Base-by-base conservation (phyloP, 2,797 vertebrate species). In the Arremon aurantiirostris region DNA sequence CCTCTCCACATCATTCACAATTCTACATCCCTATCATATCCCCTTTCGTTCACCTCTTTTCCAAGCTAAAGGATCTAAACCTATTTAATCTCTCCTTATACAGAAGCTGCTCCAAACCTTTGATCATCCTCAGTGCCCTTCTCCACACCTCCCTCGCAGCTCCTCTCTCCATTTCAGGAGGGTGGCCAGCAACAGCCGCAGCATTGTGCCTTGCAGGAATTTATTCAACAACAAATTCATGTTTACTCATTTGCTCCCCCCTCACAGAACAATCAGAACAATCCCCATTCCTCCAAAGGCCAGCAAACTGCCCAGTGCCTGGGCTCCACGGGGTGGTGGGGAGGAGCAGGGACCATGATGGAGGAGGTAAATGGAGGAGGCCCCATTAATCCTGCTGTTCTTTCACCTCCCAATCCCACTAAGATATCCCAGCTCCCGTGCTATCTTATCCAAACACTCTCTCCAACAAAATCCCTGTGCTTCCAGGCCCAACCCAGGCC, bases 41-140 rank as follows among this genome's bases (percentile, higher is more conserved):
- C 78, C 89, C 2, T 72, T 91, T 92, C 53, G 1, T 87, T 93
- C 42, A 63, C 28, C 84, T 94, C 75, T 93, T 92, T 92, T 79
- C 56, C 71, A 87, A 87, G 75, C 60, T 82, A 94, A 92, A 96
- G 60, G 91, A 89, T 68, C 84, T 89, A 80, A 92, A 95, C 87
- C 94, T 93, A 85, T 93, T 96, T 95, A 96, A 96, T 93, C 95
- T 95, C 93, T 80, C 72, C 78, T 82, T 64, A 90, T 71, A 94
- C 49, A 91, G 87, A 89, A 87, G 82, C 75, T 80, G 68, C 81
- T 95, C 82, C 82, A 95, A 89, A 85, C 86, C 96, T 93, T 94
- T 95, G 95, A 96, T 95, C 76, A 24, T 89, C 49, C 64, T 85
- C 3, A 0, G 57, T 82, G 84, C 49, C 89, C 93, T 92, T 85